Base-by-base conservation (phyloP, 2,888 invertebrate genomes). In the Caenorhabditis sp. region DNA sequence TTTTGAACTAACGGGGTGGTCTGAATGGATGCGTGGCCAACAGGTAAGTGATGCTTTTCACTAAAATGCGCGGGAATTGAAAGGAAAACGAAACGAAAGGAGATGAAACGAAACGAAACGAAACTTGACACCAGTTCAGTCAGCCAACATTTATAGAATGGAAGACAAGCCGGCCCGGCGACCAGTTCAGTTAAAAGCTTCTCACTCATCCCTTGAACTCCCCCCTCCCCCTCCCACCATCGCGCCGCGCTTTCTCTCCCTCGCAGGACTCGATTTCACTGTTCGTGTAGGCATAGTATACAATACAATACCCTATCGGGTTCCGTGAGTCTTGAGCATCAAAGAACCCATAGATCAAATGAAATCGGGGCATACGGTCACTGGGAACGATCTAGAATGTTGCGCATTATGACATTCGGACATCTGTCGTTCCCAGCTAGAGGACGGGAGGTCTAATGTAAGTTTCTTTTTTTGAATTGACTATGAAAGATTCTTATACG, bases 31-130 rank as follows among this genome's bases (percentile, higher is more conserved):
- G 53, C 76, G 40, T 47, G 71, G 37, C 70, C 70, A 70, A 51
- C 65, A 74, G 65, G 76, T 76, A 76, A 76, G 53, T 67, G 76
- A 76, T 76, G 76, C 76, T 76, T 76, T 60, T 11, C 74, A 51
- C 65, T 55, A 64, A 72, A 64, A 64, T 35, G 37, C 40, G 37
- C 26, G 24, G n/a, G 50, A 61, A 50, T 37, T 18, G 47, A 60
- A 74, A 60, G 60, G 61, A 37, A 67, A 28, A 15, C n/a, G 53
- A 40, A 40, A 13, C 40, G 32, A 32, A 9, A 32, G 9, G 32
- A n/a, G n/a, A n/a, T n/a, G n/a, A n/a, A n/a, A n/a, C n/a, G n/a
- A n/a, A n/a, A n/a, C n/a, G n/a, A n/a, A n/a, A n/a, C n/a, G 74
- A 74, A 76, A 76, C 76, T 76, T 76, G 76, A 76, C 76, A 76